phyloP scores from a whole-genome alignment of 1,140 invertebrate species.

The Aphis craccivora region DNA sequence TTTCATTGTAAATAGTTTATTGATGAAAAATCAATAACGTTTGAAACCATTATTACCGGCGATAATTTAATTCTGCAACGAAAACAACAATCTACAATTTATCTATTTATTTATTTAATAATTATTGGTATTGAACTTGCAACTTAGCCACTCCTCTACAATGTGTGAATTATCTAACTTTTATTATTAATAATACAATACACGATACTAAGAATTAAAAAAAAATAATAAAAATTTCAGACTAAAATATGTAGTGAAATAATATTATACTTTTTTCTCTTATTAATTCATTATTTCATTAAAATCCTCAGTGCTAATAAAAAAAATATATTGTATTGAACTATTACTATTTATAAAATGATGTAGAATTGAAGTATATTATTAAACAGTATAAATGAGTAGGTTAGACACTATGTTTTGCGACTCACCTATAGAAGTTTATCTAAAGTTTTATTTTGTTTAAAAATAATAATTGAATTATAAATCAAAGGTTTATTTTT shows the following conservation, averaged over 20 bases:
- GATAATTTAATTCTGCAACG: not conserved
- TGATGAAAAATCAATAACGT: not conserved
- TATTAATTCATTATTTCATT: not conserved
- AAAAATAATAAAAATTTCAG: not conserved
- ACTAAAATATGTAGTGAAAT: no score
- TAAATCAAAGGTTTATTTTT: not conserved
- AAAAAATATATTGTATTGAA: not conserved
- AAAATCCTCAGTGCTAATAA: not conserved
- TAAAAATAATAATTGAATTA: not conserved
- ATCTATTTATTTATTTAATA: not conserved
- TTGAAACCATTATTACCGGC: not conserved
- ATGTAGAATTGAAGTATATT: not conserved
- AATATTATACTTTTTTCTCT: not conserved
- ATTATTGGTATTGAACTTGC: not conserved
- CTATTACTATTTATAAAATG: not conserved
- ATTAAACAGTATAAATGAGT: not conserved
- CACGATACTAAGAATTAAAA: not conserved
- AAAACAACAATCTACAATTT: not conserved
- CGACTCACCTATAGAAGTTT: not conserved
- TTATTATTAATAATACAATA: no score
- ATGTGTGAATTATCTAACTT: not conserved
- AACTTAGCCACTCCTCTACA: no score
- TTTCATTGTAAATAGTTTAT: not conserved
- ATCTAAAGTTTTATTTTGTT: not conserved
- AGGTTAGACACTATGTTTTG: not conserved